Conservation (phyloP, 2,797 vertebrate genomes). For the Microhierax caerulescens region DNA sequence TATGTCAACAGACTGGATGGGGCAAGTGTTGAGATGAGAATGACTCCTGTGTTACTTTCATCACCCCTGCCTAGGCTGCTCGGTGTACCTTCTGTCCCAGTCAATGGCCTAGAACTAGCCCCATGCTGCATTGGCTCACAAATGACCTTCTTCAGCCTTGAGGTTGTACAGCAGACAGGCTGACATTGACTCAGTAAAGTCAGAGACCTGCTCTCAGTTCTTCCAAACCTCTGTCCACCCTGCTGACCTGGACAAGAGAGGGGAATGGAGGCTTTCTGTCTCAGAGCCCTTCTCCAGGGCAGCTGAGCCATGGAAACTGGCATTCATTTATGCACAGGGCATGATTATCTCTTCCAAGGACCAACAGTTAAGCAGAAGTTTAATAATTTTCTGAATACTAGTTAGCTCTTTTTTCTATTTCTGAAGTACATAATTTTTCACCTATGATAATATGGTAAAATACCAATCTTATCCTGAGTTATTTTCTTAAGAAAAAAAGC, state of each 20-base stretch:
- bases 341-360: not conserved
- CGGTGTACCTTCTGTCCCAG: not conserved
- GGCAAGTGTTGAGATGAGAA: not conserved
- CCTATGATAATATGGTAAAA: not conserved
- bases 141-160: not conserved
- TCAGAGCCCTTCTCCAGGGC: not conserved
- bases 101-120: not conserved
- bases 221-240: not conserved
- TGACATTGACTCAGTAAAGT: not conserved
- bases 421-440: not conserved
- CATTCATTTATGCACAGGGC: not conserved
- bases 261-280: not conserved
- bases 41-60: not conserved
- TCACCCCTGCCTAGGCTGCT: not conserved
- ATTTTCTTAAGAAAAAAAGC: not conserved
- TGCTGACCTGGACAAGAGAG: not conserved
- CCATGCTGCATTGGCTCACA: not conserved
- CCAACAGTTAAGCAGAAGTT: not conserved
- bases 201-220: not conserved
- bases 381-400: not conserved
- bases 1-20: not conserved
- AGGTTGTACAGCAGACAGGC: not conserved
- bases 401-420: not conserved
- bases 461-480: not conserved
- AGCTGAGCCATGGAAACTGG: not conserved